phyloP scores from a whole-genome alignment of 2,888 invertebrate species.

The Mythimna impura region DNA sequence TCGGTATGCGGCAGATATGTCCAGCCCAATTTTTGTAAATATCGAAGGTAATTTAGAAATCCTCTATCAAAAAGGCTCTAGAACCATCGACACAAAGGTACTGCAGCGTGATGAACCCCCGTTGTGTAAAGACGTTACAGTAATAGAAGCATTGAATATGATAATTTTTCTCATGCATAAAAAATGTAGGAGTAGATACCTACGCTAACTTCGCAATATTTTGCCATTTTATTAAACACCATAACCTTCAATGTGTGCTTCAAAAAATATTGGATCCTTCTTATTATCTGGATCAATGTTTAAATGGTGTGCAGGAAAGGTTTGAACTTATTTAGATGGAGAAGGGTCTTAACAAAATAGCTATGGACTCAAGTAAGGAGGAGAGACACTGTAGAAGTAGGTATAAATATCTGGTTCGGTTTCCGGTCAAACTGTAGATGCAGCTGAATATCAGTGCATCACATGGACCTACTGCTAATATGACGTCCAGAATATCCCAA shows the following conservation, averaged over 20 bases:
- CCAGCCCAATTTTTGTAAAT: not conserved
- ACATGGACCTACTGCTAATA: too few relatives aligned
- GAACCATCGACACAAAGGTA: not conserved
- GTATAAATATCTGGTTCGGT: too few relatives aligned
- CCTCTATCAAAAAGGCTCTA: not conserved
- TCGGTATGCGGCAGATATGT: too few relatives aligned
- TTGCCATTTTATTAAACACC: slow-evolving; percentile 21
- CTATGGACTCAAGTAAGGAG: not conserved
- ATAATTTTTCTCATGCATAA: slow-evolving; percentile 56
- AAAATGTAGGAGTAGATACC: slow-evolving; percentile 37
- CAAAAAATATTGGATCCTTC: not conserved
- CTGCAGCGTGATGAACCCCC: not conserved
- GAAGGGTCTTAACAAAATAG: too few relatives aligned
- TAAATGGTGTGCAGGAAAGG: not conserved
- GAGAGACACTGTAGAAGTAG: too few relatives aligned
- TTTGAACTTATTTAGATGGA: not conserved
- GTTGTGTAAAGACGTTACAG: slow-evolving; percentile 17
- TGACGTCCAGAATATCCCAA: too few relatives aligned
- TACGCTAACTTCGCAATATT: slow-evolving; percentile 26
- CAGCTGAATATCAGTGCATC: too few relatives aligned
- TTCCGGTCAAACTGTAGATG: too few relatives aligned
- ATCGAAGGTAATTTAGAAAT: not conserved
- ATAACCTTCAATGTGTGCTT: slow-evolving; percentile 8
- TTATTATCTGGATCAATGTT: not conserved
- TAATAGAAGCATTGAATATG: slow-evolving; percentile 47